Base-by-base conservation (phyloP, 2,113 vertebrate species). In the Dryoscopus gambensis region DNA sequence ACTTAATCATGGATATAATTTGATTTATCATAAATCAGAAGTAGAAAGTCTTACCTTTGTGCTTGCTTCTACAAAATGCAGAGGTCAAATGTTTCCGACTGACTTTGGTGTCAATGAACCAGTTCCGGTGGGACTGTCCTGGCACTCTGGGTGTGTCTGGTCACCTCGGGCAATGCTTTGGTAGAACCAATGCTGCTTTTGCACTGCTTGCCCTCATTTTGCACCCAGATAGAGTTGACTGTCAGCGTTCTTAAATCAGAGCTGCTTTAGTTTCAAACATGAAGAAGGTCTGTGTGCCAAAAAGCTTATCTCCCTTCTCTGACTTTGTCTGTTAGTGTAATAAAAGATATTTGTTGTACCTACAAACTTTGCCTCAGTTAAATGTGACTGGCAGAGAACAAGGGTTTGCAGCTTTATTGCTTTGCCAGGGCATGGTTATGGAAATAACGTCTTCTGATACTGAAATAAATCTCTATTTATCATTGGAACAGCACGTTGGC, bases 291-390 rank as follows among this genome's bases (percentile, higher is more conserved):
- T 39, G 20, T 0, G 0, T 59, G 87, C 74, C 84, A 95, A 86
- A 94, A 28, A 70, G 16, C 39, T 84, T 89, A 77, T 47, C 39
- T 82, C 44, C 33, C 52, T 64, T 79, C 64, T 19, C 74, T 87
- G 74, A 18, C 81, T 87, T 50, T n/a, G 37, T 39, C 70, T 88
- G 17, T 59, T 47, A 76, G 40, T 24, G 62, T 53, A 64, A 91
- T 91, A 91, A 79, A 85, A 85, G 31, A 28, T 69, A 63, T 49
- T 76, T 86, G 57, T 18, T 94, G 39, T 57, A 19, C 84, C 73
- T 50, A 80, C 77, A 96, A 74, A 84, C 84, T 60, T 90, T 87
- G 64, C 69, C 78, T 91, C 52, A 12, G 42, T 18, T 53, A 65
- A 82, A 65, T 5, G 23, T 19, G 40, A 76, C n/a, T 23, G 40